phyloP scores from a whole-genome alignment of 2,113 vertebrate species.

The Psilopsiagon aymara region DNA sequence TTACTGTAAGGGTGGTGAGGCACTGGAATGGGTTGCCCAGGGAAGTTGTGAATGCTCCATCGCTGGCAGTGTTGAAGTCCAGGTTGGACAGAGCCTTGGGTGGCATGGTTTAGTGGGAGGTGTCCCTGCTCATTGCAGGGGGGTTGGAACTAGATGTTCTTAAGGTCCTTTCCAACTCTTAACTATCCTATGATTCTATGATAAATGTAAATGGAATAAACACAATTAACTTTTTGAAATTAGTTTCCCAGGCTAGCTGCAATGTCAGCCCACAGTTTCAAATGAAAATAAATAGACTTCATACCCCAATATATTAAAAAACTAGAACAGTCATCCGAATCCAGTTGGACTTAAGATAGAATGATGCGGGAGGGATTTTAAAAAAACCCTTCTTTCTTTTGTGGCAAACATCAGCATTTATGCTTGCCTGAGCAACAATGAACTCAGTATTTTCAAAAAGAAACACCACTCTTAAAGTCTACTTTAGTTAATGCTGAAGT shows the following conservation, averaged over 20 bases:
- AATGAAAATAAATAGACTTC: conserved; percentile 62
- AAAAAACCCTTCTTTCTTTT: conserved; percentile 4
- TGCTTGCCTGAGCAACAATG: background rate
- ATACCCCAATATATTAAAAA: conserved; percentile 57
- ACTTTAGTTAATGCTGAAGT: conserved; percentile 60
- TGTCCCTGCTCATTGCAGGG: too few relatives aligned
- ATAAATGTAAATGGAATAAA: conserved; percentile 4
- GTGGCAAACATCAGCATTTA: conserved; percentile 15
- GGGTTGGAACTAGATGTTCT: too few relatives aligned
- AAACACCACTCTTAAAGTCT: conserved; percentile 36
- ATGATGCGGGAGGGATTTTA: background rate
- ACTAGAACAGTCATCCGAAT: conserved; percentile 19
- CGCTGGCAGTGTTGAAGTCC: too few relatives aligned
- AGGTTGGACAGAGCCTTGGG: too few relatives aligned
- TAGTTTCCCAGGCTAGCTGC: conserved; percentile 21
- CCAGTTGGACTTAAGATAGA: conserved; percentile 10
- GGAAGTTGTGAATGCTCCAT: too few relatives aligned
- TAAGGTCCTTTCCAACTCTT: too few relatives aligned
- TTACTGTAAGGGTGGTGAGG: too few relatives aligned
- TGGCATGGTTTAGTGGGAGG: too few relatives aligned
- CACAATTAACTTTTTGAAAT: conserved; percentile 33
- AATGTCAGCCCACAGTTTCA: conserved; percentile 29
- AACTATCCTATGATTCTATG: too few relatives aligned
- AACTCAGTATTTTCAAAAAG: conserved; percentile 39
- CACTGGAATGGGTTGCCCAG: too few relatives aligned